phyloP scores from a whole-genome alignment of 2,888 invertebrate genomes.

The Chydorus sphaericus region DNA sequence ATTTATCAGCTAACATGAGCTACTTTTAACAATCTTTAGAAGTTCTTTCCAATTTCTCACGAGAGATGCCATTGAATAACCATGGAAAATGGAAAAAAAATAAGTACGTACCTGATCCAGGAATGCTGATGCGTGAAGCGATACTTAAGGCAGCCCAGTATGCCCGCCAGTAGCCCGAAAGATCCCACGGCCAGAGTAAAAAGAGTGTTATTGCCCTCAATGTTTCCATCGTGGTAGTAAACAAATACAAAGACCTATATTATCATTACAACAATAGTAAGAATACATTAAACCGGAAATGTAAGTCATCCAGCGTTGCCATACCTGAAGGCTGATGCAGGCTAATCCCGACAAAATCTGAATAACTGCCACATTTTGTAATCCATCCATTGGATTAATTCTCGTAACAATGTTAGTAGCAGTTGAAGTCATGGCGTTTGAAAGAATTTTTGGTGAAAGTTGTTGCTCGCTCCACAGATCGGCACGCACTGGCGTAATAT shows the following conservation, averaged over 20 bases:
- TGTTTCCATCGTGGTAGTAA: not conserved
- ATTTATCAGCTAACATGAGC: too few species aligned
- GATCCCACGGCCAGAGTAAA: constrained; percentile 1
- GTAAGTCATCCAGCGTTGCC: not conserved
- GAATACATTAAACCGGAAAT: not conserved
- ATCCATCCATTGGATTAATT: not conserved
- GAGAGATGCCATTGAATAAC: too few species aligned
- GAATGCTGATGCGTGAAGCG: too few species aligned
- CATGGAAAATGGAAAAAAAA: too few species aligned
- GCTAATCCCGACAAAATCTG: not conserved
- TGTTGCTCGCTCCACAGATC: not conserved
- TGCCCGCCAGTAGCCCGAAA: not conserved
- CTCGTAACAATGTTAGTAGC: not conserved
- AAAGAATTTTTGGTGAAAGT: not conserved
- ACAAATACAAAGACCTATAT: not conserved
- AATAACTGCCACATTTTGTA: not conserved
- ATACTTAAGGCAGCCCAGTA: not conserved
- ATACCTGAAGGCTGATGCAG: not conserved
- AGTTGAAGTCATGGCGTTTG: too few species aligned
- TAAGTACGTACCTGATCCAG: too few species aligned
- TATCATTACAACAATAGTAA: not conserved
- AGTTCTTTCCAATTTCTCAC: too few species aligned
- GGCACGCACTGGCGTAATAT: too few species aligned
- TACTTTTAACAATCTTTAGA: too few species aligned
- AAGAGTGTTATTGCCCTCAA: not conserved